These are phyloP conservation scores for Hippocampus mohnikei DNA, from an alignment of 2,113 vertebrate genomes.

Conservation along the genomic window DNA sequence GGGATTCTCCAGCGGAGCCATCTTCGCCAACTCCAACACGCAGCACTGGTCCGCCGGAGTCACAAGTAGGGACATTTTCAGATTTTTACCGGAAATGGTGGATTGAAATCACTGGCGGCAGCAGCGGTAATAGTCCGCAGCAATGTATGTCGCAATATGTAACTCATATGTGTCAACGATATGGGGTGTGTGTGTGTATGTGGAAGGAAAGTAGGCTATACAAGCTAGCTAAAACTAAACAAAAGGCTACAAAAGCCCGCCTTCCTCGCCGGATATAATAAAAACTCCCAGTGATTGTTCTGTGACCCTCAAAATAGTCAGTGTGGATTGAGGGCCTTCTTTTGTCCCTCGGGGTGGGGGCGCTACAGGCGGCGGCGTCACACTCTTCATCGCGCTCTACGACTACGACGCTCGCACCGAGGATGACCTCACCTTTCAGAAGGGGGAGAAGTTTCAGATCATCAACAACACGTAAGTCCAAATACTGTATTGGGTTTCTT, in stretches of 20 bases:
- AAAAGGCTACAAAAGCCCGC: not conserved
- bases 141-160: too few relatives aligned
- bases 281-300: not conserved
- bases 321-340: not conserved
- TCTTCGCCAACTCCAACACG: constrained; percentile 51
- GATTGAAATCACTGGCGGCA: not conserved
- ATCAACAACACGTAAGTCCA: constrained; percentile 87
- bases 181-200: too few relatives aligned
- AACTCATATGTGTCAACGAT: too few relatives aligned
- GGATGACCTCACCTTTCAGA: constrained; percentile 88
- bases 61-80: constrained; percentile 56
- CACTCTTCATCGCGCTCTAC: constrained; percentile 87
- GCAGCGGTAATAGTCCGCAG: too few relatives aligned
- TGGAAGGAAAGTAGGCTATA: not conserved
- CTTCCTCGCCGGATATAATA: not conserved
- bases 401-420: constrained; percentile 91
- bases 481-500: not conserved
- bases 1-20: constrained; percentile 40
- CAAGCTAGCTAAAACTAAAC: not conserved
- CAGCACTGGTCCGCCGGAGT: constrained; percentile 58
- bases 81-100: not conserved
- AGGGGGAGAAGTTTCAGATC: constrained; percentile 96
- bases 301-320: not conserved
- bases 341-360: not conserved
- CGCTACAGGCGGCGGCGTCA: constrained; percentile 80